Base-by-base conservation (phyloP, 30 jellyfish, hydroid and myxozoan genomes). In the Euphysa ruthae region DNA sequence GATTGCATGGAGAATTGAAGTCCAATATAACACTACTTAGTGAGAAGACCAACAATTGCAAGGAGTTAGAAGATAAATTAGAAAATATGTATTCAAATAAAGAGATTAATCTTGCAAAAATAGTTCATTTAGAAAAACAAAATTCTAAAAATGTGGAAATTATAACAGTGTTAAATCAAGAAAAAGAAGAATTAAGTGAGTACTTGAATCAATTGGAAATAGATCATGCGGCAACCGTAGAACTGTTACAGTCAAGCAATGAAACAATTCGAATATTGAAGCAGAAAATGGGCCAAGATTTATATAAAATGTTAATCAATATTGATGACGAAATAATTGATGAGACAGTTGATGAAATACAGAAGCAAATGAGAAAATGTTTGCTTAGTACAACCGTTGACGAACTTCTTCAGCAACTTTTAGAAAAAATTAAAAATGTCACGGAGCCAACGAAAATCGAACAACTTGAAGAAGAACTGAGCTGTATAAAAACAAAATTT, bases 101-200 rank as follows among this genome's bases (percentile, higher is more conserved):
- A n/a, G n/a, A n/a, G n/a, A n/a, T n/a, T n/a, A n/a, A n/a, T n/a
- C n/a, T n/a, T n/a, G n/a, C n/a, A n/a, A n/a, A n/a, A n/a, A n/a
- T n/a, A n/a, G n/a, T n/a, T n/a, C n/a, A n/a, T n/a, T n/a, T n/a
- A n/a, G n/a, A n/a, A n/a, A n/a, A n/a, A n/a, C n/a, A n/a, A n/a
- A n/a, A n/a, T n/a, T n/a, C n/a, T n/a, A n/a, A n/a, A n/a, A n/a
- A n/a, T n/a, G n/a, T n/a, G 6, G 10, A 46, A n/a, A n/a, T 8
- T 3, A 46, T 46, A 46, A 46, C 6, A 46, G 4, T 8, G 4
- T 46, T 46, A 46, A 2, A 2, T 4, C 60, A 46, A 46, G 60
- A 46, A 8, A 46, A 46, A 46, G 60, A 46, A 46, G 60, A 46
- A 29, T 29, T 46, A 46, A 46, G 60, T 46, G 60, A 46, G 23